Conservation (phyloP, 2,797 vertebrate species). For the Notamacropus eugenii region DNA sequence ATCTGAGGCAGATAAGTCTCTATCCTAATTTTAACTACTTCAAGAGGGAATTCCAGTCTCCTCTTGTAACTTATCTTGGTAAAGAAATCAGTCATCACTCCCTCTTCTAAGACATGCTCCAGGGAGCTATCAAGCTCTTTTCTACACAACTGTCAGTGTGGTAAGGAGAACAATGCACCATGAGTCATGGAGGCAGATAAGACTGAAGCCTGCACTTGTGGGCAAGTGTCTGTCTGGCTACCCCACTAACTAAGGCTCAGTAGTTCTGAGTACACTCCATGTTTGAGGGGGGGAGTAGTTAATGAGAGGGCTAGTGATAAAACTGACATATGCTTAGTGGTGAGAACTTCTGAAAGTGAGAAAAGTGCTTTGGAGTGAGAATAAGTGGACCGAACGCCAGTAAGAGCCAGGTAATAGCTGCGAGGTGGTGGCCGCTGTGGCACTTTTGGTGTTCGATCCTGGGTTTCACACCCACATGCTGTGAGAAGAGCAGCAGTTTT, state of each 20-base stretch:
- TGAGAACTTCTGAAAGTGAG: background rate
- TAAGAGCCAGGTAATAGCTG: background rate
- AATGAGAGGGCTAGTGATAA: background rate
- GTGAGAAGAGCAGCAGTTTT: background rate
- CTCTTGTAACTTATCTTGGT: background rate
- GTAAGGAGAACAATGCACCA: background rate
- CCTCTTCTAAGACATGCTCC: background rate
- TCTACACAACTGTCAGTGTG: background rate
- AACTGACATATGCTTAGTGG: background rate
- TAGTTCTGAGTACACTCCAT: background rate
- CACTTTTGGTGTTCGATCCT: background rate
- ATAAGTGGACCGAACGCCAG: background rate
- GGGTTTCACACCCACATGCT: background rate
- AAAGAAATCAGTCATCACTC: background rate
- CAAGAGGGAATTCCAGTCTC: background rate
- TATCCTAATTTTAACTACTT: background rate
- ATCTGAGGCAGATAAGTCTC: background rate
- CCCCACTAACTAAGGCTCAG: background rate
- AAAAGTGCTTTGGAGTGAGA: background rate
- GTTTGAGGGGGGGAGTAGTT: background rate
- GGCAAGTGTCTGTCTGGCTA: background rate
- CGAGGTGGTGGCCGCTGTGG: background rate
- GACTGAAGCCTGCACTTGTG: background rate
- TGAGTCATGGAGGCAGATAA: background rate
- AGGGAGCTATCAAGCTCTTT: background rate